These are phyloP conservation scores for Cephus runcator DNA, from an alignment of 2,888 invertebrate genomes.

Conservation along the genomic window DNA sequence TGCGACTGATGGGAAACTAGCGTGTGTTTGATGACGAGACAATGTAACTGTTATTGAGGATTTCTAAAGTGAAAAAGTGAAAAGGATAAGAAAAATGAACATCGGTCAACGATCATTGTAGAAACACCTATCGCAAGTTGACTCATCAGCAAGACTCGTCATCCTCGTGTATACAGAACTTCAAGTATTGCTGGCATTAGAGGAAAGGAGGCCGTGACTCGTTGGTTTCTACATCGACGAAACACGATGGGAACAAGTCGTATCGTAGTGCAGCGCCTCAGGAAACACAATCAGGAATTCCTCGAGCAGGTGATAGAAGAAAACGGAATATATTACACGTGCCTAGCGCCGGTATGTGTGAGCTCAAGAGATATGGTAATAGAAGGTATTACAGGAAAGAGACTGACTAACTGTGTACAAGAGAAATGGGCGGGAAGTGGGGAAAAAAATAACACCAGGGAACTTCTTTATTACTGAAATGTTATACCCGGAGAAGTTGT, in stretches of 20 bases:
- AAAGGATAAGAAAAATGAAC: not conserved
- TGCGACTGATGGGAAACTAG: not conserved
- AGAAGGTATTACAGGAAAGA: conserved; percentile 1
- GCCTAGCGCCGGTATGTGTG: not conserved
- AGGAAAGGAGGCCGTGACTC: not conserved
- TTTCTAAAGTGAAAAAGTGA: not conserved
- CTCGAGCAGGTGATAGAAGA: conserved; percentile 1
- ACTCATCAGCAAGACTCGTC: not conserved
- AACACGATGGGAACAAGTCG: not conserved
- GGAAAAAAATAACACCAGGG: not conserved
- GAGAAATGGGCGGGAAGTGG: conserved; percentile 8
- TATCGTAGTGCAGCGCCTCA: not conserved
- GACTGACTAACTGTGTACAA: not conserved
- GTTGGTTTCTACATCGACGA: not conserved
- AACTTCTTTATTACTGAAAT: no score
- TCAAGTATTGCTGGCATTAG: not conserved
- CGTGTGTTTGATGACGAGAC: not conserved
- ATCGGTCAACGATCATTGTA: not conserved
- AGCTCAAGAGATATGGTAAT: not conserved
- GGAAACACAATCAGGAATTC: not conserved
- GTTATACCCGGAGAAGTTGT: no score
- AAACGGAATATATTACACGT: not conserved
- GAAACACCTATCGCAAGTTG: not conserved
- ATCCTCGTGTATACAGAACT: not conserved
- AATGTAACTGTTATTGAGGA: not conserved